phyloP scores from a whole-genome alignment of 2,113 vertebrate species.

The Zapornia atra region DNA sequence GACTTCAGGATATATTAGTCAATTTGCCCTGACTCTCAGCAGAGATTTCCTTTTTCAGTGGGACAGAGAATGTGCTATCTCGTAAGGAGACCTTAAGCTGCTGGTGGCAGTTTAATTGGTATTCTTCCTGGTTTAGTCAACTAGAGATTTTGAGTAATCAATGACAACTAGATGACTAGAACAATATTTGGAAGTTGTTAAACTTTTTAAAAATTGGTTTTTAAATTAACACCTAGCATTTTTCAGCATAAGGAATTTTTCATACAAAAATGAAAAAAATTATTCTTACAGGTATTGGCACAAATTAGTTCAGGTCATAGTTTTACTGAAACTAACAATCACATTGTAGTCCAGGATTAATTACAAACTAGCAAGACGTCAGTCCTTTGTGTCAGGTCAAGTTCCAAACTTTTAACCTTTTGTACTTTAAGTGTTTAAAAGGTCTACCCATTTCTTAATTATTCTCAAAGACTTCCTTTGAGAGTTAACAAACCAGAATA shows the following conservation, averaged over 20 bases:
- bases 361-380: background rate
- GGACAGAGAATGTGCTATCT: background rate
- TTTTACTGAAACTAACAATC: background rate
- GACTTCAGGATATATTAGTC: background rate
- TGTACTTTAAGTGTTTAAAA: background rate
- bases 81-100: background rate
- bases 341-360: background rate
- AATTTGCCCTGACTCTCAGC: background rate
- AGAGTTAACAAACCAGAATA: background rate
- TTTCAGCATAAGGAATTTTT: background rate
- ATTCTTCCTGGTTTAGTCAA: background rate
- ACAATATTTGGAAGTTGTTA: background rate
- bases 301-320: background rate
- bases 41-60: background rate
- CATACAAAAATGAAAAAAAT: background rate
- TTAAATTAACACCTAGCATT: background rate
- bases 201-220: accelerated
- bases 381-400: background rate
- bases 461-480: background rate
- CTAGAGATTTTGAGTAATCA: background rate
- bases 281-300: background rate
- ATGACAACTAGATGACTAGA: no score
- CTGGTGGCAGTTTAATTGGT: background rate
- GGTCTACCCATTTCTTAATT: background rate
- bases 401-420: background rate